These are phyloP conservation scores for Brachionichthys hirsutus DNA, from an alignment of 2,113 vertebrate species.

Conservation along the genomic window DNA sequence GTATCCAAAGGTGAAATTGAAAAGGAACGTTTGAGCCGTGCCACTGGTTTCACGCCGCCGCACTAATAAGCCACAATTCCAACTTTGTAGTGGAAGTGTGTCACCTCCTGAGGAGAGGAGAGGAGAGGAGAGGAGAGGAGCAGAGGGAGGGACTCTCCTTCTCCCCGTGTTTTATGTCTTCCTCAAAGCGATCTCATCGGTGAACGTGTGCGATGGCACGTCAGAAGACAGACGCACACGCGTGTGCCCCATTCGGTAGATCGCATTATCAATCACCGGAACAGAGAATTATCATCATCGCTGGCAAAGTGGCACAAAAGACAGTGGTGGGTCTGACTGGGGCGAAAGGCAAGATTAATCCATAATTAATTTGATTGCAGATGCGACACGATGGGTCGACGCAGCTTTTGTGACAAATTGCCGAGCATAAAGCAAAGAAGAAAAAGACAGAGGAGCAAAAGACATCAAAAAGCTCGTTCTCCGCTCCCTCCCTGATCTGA, in stretches of 20 bases:
- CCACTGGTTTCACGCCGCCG: slow-evolving; percentile 43
- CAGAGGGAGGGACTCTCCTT: slow-evolving; percentile 28
- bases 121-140: slow-evolving; percentile 32
- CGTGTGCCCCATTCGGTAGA: slow-evolving; percentile 11
- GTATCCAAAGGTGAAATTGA: slow-evolving; percentile 63
- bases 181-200: slow-evolving; percentile 41
- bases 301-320: slow-evolving; percentile 30
- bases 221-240: slow-evolving; percentile 11
- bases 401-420: slow-evolving; percentile 47
- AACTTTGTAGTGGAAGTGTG: slow-evolving; percentile 73
- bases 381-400: slow-evolving; percentile 23
- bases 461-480: slow-evolving; percentile 23
- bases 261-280: slow-evolving; percentile 50
- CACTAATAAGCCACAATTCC: slow-evolving; percentile 65
- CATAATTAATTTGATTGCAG: slow-evolving; percentile 51
- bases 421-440: slow-evolving; percentile 30
- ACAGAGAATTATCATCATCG: slow-evolving; percentile 29
- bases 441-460: slow-evolving; percentile 29
- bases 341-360: slow-evolving; percentile 40
- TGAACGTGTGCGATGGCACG: slow-evolving; percentile 30
- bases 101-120: slow-evolving; percentile 56
- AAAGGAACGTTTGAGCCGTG: slow-evolving; percentile 54
- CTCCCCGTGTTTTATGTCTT: slow-evolving; percentile 17
- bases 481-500: slow-evolving; percentile 22
- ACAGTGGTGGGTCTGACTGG: slow-evolving; percentile 29